Conservation (phyloP, 2,888 invertebrate genomes). For the Notocelia uddmanniana region DNA sequence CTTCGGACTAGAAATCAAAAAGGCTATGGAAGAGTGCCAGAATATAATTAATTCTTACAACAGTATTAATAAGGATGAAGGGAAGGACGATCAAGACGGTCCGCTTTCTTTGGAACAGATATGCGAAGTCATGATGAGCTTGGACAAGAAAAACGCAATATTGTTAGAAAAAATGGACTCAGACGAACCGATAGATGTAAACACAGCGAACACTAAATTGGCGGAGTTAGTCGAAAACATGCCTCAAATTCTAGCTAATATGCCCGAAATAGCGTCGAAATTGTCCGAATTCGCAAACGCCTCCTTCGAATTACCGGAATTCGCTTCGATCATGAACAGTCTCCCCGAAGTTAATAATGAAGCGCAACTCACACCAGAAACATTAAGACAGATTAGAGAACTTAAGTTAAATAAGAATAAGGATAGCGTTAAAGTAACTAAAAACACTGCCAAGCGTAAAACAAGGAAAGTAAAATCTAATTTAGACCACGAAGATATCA, state of each 20-base stretch:
- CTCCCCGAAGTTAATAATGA: conserved; percentile 74
- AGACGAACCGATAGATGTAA: conserved; percentile 65
- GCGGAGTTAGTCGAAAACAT: conserved; percentile 75
- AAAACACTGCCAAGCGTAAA: conserved; percentile 78
- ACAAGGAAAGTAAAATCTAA: conserved; percentile 70
- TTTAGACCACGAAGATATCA: conserved; percentile 60
- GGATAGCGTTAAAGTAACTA: conserved; percentile 77
- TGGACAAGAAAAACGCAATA: conserved; percentile 74
- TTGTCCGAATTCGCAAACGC: conserved; percentile 74
- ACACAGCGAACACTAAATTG: conserved; percentile 67
- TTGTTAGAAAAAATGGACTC: conserved; percentile 71
- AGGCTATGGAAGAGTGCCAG: conserved; percentile 81
- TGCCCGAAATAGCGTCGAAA: conserved; percentile 77
- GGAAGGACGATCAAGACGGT: conserved; percentile 59
- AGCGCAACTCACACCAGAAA: conserved; percentile 78
- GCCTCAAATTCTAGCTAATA: conserved; percentile 79
- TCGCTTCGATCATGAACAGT: conserved; percentile 75
- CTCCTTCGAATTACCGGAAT: conserved; percentile 75
- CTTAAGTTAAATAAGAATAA: conserved; percentile 72
- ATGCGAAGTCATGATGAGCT: conserved; percentile 76
- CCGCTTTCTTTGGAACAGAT: conserved; percentile 74
- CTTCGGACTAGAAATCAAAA: conserved; percentile 78
- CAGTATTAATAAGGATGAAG: conserved; percentile 63
- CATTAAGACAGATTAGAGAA: conserved; percentile 79
- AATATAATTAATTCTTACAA: conserved; percentile 79